Conservation (phyloP, 1,140 invertebrate species). For the Ridgeia piscesae region DNA sequence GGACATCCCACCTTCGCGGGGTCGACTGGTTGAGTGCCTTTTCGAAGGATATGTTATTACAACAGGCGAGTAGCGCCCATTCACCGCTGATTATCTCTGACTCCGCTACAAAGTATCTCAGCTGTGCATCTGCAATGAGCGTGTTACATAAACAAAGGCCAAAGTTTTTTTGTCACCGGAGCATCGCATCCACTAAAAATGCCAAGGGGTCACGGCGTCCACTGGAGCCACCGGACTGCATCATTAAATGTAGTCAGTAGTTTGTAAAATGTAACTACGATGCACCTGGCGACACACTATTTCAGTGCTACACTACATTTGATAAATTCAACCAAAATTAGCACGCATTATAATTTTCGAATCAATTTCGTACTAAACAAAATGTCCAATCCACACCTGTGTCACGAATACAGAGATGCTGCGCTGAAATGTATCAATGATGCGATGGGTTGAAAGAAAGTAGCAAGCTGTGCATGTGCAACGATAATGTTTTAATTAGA, state of each 20-base stretch:
- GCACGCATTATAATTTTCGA: no score
- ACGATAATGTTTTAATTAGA: neutral
- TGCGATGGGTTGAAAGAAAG: neutral
- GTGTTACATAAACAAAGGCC: neutral
- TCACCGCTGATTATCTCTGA: neutral
- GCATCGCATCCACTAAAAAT: neutral
- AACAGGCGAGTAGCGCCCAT: neutral
- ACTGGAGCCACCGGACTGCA: neutral
- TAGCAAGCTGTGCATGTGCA: neutral
- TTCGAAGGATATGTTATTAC: neutral
- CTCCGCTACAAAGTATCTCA: neutral
- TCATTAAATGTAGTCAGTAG: neutral
- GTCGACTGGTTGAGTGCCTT: neutral
- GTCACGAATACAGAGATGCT: neutral
- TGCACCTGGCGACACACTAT: neutral
- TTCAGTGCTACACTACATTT: neutral
- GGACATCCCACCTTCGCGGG: neutral
- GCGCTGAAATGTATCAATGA: neutral
- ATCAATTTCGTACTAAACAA: no score
- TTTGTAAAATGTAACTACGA: neutral
- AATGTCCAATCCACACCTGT: neutral
- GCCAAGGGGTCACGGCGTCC: neutral
- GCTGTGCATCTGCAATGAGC: neutral
- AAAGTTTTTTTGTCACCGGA: neutral
- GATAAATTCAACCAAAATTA: neutral